Evolutionary conservation across 2,888 invertebrate species (phyloP).

Genomic region (Epistrophella euchroma): DNA sequence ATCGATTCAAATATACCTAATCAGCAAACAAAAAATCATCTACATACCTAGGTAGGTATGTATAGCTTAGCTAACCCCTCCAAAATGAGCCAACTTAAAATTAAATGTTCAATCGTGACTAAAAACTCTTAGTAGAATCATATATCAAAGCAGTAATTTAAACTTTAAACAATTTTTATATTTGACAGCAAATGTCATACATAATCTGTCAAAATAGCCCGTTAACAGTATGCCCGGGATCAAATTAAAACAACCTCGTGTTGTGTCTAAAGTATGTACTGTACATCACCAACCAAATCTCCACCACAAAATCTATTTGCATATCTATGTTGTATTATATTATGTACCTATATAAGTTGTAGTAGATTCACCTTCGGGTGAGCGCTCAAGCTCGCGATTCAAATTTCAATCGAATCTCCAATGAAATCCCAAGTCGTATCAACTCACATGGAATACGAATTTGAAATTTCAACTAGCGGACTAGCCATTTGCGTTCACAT

Average conservation of each 20-base stretch:
- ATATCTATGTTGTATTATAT: conserved; percentile 1
- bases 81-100: conserved; percentile 16
- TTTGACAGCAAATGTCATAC: conserved; percentile 64
- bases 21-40: conserved; percentile 23
- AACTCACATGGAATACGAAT: conserved; percentile 72
- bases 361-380: conserved; percentile 58
- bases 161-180: conserved; percentile 26
- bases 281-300: not conserved
- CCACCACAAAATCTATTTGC: not conserved
- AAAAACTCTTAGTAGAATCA: conserved; percentile 1
- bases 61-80: not conserved
- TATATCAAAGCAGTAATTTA: not conserved
- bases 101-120: conserved; percentile 61
- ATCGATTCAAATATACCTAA: conserved; percentile 34
- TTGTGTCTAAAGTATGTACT: not conserved
- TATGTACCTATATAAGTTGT: not conserved
- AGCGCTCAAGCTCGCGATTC: conserved; percentile 59
- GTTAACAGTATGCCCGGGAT: conserved; percentile 15
- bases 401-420: conserved; percentile 69
- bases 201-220: conserved; percentile 45
- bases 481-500: conserved; percentile 55
- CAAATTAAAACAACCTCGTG: conserved; percentile 45
- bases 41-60: not conserved
- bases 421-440: conserved; percentile 50
- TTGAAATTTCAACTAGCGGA: conserved; percentile 49